Base-by-base conservation (phyloP, 2,113 vertebrate species). In the Triplophysa rosa region DNA sequence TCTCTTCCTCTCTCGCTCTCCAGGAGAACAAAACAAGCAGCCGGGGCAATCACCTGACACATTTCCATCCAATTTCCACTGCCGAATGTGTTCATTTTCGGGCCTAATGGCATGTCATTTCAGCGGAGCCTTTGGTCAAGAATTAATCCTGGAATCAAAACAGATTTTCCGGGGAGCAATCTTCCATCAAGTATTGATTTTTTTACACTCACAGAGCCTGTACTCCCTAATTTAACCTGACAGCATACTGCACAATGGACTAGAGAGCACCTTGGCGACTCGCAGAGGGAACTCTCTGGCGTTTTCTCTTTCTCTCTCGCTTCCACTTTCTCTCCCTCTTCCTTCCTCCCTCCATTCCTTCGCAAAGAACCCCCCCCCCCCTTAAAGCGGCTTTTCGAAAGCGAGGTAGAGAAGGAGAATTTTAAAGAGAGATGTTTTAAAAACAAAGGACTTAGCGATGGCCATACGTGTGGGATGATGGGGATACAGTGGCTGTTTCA, bases 181-280 rank as follows among this genome's bases (percentile, higher is more conserved):
- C 96, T 97, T 96, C 96, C 98, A 98, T 98, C 96, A 98, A 96
- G 96, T 98, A 99, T 99, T 97, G 98, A 99, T 99, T 99, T 97
- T 97, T 97, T 97, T 98, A 98, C 96, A 98, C 96, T 98, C 95
- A 95, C 94, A 88, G 95, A 96, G 94, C 95, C 95, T 96, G 98
- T 98, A 97, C 94, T 98, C 96, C 94, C 95, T 98, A 98, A 99
- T 99, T 99, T 98, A 98, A 99, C 93, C 95, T 98, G 98, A 98
- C 98, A 98, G 95, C 95, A 94, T 93, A 96, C 92, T 94, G 94
- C 95, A 97, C 95, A 98, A 97, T 98, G 96, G 96, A 94, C 93
- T 95, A 86, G 93, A 95, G 94, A 98, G 96, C 94, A 97, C 95
- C 96, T 96, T 96, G 95, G 95, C 93, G 94, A 94, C 94, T 97